Evolutionary conservation across 2,888 invertebrate genomes (phyloP).

Genomic region (Lacanobia wlatinum): DNA sequence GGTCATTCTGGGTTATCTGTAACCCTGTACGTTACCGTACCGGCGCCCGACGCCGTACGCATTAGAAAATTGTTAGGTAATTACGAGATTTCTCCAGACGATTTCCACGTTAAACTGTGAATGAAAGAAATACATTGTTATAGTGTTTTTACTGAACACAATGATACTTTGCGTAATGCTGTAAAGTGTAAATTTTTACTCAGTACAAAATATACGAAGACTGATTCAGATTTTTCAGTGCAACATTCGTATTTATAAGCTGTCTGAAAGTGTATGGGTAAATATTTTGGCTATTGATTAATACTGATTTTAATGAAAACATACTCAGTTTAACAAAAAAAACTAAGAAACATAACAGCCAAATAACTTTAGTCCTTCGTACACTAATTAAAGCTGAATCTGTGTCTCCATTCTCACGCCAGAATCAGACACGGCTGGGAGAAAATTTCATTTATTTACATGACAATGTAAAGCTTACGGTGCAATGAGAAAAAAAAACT

Average conservation of each 20-base stretch:
- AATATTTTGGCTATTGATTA: neutral
- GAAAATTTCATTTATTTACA: conserved; percentile 42
- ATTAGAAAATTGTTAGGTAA: conserved; percentile 57
- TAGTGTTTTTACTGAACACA: conserved; percentile 1
- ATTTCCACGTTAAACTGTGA: conserved; percentile 40
- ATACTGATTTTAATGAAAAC: neutral
- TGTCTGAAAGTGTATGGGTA: neutral
- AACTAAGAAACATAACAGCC: neutral
- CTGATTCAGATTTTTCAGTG: neutral
- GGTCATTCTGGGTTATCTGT: conserved; percentile 54
- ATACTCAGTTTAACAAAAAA: neutral
- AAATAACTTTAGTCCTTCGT: neutral
- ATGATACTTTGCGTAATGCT: neutral
- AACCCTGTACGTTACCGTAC: conserved; percentile 26
- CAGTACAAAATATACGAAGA: neutral
- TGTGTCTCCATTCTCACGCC: conserved; percentile 22
- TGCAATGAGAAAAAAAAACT: conserved; percentile 16
- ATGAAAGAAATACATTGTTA: conserved; percentile 43
- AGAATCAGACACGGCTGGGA: conserved; percentile 18
- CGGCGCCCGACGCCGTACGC: conserved; percentile 15
- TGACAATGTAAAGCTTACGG: conserved; percentile 31
- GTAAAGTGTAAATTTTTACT: neutral
- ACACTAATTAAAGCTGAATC: neutral
- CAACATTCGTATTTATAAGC: neutral
- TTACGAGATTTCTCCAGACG: conserved; percentile 52